Base-by-base conservation (phyloP, 2,888 invertebrate species). In the Pilophorus perplexus region DNA sequence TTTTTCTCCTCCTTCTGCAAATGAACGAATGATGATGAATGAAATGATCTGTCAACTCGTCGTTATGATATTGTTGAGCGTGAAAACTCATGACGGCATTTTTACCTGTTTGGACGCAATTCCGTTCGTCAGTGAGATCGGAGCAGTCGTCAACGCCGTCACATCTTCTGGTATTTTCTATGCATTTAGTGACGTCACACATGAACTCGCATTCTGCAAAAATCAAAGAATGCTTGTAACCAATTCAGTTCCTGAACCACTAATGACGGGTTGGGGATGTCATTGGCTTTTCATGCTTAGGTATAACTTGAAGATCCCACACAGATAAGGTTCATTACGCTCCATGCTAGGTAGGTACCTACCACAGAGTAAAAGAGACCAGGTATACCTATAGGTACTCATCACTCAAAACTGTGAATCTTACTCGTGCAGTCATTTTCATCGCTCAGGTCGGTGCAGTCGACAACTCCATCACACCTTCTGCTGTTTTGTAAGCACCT, bases 121-220 rank as follows among this genome's bases (percentile, higher is more conserved):
- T 62, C 20, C 62, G 25, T n/a, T 62, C 62, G 48, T 62, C 62
- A 1, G 62, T 62, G 33, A 62, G 18, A 48, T 62, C 62, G 20
- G 28, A 16, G n/a, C 62, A 62, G 22, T 62, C 62, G 28, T 62
- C 62, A 6, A 62, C 62, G 12, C 62, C 62, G 33, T 62, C 62
- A 22, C 62, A 62, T 62, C 62, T 44, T 33, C 48, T 62, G 20
- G 62, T 62, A 28, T 62, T 62, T 62, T 62, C 62, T 14, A 62
- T 62, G 48, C 62, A 62, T 46, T 62, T 62, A 25, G 46, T 46
- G 3, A 62, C 62, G 46, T 62, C 62, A 14, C 62, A 62, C 62
- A 62, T 62, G 46, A 62, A 62, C 33, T 62, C 62, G 25, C 62
- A 62, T 12, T 20, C 62, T 62, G 22, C 3, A 42, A 42, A 14